These are phyloP conservation scores for Cotesia chilonis DNA, from an alignment of 1,140 invertebrate species.

Conservation along the genomic window DNA sequence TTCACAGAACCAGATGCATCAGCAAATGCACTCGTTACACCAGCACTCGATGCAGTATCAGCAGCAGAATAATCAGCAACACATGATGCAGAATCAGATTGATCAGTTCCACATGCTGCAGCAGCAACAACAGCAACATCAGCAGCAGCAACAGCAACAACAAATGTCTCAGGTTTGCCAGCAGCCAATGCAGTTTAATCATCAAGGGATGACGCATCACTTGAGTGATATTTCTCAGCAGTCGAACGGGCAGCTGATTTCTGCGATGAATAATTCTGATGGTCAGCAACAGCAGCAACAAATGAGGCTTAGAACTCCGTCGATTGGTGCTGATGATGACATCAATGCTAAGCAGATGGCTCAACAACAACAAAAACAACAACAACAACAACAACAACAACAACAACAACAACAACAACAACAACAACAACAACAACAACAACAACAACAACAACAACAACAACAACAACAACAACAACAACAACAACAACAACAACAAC, in stretches of 20 bases:
- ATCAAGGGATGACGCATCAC: slow-evolving; percentile 55
- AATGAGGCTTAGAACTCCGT: slow-evolving; percentile 44
- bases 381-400: slow-evolving; percentile 44
- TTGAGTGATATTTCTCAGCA: slow-evolving; percentile 55
- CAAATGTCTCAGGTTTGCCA: slow-evolving; percentile 55
- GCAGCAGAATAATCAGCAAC: slow-evolving; percentile 45
- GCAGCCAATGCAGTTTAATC: slow-evolving; percentile 51
- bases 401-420: slow-evolving; percentile 45
- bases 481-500: too few relatives aligned
- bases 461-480: too few relatives aligned
- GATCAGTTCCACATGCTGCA: slow-evolving; percentile 59
- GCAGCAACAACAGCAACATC: slow-evolving; percentile 54
- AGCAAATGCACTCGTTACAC: slow-evolving; percentile 56
- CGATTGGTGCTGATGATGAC: slow-evolving; percentile 51
- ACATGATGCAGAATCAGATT: slow-evolving; percentile 54
- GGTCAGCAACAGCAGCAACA: slow-evolving; percentile 40
- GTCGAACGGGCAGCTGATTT: slow-evolving; percentile 49
- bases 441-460: too few relatives aligned
- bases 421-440: slow-evolving; percentile 46
- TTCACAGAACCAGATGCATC: slow-evolving; percentile 45
- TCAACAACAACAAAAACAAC: slow-evolving; percentile 49
- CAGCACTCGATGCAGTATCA: slow-evolving; percentile 51
- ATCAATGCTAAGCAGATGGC: slow-evolving; percentile 58
- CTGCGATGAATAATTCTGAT: slow-evolving; percentile 48
- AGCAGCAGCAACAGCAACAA: slow-evolving; percentile 55